Base-by-base conservation (phyloP, 2,797 vertebrate genomes). In the Coreius guichenoti region DNA sequence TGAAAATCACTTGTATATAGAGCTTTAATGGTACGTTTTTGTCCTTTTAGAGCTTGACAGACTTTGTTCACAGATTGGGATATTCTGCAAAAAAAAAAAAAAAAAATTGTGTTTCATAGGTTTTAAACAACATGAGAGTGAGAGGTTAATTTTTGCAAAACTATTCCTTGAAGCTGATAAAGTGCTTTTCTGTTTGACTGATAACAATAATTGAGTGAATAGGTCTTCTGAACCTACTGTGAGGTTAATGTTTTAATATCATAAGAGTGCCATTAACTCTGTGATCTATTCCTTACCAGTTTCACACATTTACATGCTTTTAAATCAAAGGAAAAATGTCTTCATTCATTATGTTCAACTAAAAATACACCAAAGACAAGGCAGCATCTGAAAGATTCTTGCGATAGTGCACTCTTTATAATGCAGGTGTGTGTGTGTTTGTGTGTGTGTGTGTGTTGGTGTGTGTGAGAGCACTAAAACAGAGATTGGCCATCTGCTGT, bases 401-500 rank as follows among this genome's bases (percentile, higher is more conserved):
- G 68, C 69, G 81, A 88, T 77, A 67, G 75, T 83, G 31, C 47
- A 39, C 79, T 72, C 39, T 73, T 79, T 61, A 67, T 21, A 75
- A 51, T 75, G 78, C 85, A 84, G 81, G 83, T 79, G 86, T 84
- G 83, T 54, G 43, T 26, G 82, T 36, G 83, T 8, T 11, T 65
- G 26, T 51, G 70, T 74, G 65, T 61, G 76, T 45, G 16, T 3
- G 31, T 49, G 36, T 51, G 70, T 26, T 36, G 2, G 68, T 43
- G 56, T 65, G 63, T 67, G 47, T 77, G 58, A 54, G 65, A 54
- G 47, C 54, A 80, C 80, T 87, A 76, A 88, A 86, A 86, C 70
- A 76, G 78, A 83, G 80, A 83, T 68, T 23, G 84, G 82, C 87
- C 88, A 90, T 90, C 88, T 90, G 89, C 54, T 86, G 81, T 86